phyloP scores from a whole-genome alignment of 2,113 vertebrate genomes.

The Scartelaos histophorus region DNA sequence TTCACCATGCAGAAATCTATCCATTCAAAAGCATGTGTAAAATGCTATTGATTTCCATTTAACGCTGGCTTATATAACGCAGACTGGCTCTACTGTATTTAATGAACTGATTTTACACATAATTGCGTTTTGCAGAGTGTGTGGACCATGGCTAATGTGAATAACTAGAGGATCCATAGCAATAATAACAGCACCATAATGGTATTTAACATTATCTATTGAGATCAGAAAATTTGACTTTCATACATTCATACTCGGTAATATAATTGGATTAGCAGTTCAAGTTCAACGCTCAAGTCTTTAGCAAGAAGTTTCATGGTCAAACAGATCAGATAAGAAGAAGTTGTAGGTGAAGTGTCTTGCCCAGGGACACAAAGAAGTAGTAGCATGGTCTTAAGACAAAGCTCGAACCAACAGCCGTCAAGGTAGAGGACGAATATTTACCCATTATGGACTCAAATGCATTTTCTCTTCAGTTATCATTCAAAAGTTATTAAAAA shows the following conservation, averaged over 20 bases:
- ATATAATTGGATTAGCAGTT: too few species aligned
- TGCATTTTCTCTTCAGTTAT: too few species aligned
- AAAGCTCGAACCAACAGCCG: too few species aligned
- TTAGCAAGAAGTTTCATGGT: background rate
- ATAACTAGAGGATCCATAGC: background rate
- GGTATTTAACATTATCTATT: background rate
- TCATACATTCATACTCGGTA: background rate
- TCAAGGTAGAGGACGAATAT: too few species aligned
- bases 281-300: too few species aligned
- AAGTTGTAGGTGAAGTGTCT: too few species aligned
- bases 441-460: too few species aligned
- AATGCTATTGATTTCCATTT: conserved; percentile 29
- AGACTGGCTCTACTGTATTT: conserved; percentile 3
- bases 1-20: conserved; percentile 6
- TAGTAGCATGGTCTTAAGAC: background rate
- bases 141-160: background rate
- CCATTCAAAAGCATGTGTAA: conserved; percentile 11
- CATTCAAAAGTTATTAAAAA: too few species aligned
- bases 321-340: too few species aligned
- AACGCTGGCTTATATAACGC: conserved; percentile 2
- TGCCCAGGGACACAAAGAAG: background rate
- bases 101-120: conserved; percentile 25
- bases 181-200: background rate
- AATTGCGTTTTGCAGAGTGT: background rate
- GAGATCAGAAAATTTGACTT: background rate